A percentile compares a stretch with the other conserved stretches of the same genome.
These are phyloP conservation scores for Parascotia fuliginaria DNA, from an alignment of 2,888 invertebrate species.

Conservation along the genomic window DNA sequence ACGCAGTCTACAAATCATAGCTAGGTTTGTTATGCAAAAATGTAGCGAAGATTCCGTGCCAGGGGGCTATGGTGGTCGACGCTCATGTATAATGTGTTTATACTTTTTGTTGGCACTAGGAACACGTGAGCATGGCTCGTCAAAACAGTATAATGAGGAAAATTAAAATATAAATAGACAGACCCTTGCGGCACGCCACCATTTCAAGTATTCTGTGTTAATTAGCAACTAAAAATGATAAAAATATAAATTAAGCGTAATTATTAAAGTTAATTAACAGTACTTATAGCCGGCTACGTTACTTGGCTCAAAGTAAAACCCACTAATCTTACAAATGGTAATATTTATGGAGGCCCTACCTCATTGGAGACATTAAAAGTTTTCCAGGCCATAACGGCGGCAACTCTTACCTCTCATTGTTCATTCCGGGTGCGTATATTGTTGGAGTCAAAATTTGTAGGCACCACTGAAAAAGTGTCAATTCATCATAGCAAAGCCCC, in stretches of 20 bases:
- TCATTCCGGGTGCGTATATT: slow-evolving; percentile 83
- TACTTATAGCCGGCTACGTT: slow-evolving; percentile 51
- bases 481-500: slow-evolving; percentile 85
- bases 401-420: slow-evolving; percentile 78
- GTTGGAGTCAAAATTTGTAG: slow-evolving; percentile 83
- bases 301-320: slow-evolving; percentile 68
- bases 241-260: slow-evolving; percentile 20
- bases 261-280: slow-evolving; percentile 58
- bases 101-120: slow-evolving; percentile 64
- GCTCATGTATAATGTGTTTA: slow-evolving; percentile 75
- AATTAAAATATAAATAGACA: slow-evolving; percentile 58
- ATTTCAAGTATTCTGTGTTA: slow-evolving; percentile 24
- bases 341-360: slow-evolving; percentile 77
- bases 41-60: slow-evolving; percentile 80
- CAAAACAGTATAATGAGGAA: slow-evolving; percentile 59
- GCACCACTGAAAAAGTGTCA: slow-evolving; percentile 83
- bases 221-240: slow-evolving; percentile 33
- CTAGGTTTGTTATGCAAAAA: slow-evolving; percentile 80
- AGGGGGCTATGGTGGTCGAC: slow-evolving; percentile 64
- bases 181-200: slow-evolving; percentile 26
- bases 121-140: slow-evolving; percentile 61
- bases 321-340: slow-evolving; percentile 75
- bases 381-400: slow-evolving; percentile 75
- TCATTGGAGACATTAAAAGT: slow-evolving; percentile 83
- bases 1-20: slow-evolving; percentile 69